Base-by-base conservation (phyloP, 1,140 invertebrate genomes). In the Pseudachorutes palmiensis region DNA sequence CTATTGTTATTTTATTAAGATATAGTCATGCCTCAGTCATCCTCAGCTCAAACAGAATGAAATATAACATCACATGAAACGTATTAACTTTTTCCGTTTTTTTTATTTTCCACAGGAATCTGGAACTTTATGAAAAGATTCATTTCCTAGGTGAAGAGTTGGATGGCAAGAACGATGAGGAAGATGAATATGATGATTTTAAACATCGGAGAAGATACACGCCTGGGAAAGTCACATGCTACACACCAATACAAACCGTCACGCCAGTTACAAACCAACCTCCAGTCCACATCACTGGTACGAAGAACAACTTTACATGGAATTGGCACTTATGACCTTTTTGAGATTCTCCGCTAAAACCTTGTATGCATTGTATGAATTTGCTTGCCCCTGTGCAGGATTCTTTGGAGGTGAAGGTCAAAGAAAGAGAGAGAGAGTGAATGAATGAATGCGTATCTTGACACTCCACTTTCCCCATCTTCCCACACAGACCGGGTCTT, bases 101-200 rank as follows among this genome's bases (percentile, higher is more conserved):
- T 70, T 65, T 69, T 69, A 76, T 73, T 76, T 68, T 71, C 80
- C 82, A 41, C 78, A 92, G 91, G 79, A 89, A 87, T 78, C 79
- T 92, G 74, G 87, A 90, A 75, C 81, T 85, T 73, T 94, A 91
- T 78, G 91, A 93, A 76, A 91, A 92, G 76, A 84, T 91, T 19
- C 86, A 92, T 71, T 90, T 87, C 75, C 81, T 91, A 59, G 90
- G 90, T 2, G 90, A 91, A 77, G 87, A 88, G 76, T 85, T 83
- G 0, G 90, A 93, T 74, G 77, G 78, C 2, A 79, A 82, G 66
- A 81, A 85, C 64, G 85, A 84, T 57, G 84, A 84, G 71, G 84
- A 84, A 60, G 88, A 91, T 69, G 85, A 88, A 58, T 87, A 90
- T 73, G 88, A 91, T 70, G 86, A 88, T 72, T 83, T 85, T 41